Conservation (phyloP, 2,888 invertebrate genomes). For the Endomychus coccineus region DNA sequence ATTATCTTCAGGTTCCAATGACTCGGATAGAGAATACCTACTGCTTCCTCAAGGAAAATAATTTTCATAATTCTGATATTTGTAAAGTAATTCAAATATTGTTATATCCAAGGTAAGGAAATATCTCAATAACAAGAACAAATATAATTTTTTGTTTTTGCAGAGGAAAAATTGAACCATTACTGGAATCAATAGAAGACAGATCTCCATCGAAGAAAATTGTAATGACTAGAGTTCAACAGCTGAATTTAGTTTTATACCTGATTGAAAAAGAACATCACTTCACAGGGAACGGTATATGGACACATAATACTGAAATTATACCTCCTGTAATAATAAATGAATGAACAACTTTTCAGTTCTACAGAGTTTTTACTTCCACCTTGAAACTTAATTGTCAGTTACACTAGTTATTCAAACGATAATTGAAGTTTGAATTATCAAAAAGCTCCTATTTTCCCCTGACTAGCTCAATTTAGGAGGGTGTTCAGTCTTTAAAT, state of each 20-base stretch:
- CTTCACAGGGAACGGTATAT: conserved; percentile 70
- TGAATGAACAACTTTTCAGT: too few relatives aligned
- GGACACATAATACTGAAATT: too few relatives aligned
- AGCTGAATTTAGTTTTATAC: conserved; percentile 61
- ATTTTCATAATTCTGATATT: conserved; percentile 51
- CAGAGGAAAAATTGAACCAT: conserved; percentile 34
- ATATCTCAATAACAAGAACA: too few relatives aligned
- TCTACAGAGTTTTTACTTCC: too few relatives aligned
- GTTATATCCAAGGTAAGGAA: conserved; percentile 61
- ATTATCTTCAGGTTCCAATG: conserved; percentile 56
- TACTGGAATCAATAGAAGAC: conserved; percentile 25
- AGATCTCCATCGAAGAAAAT: conserved; percentile 22
- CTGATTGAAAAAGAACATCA: conserved; percentile 64
- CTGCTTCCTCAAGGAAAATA: conserved; percentile 45
- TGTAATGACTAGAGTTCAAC: conserved; percentile 39
- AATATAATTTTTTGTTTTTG: conserved; percentile 21
- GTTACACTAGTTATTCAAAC: too few relatives aligned
- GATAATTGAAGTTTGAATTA: too few relatives aligned
- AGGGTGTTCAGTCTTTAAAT: too few relatives aligned
- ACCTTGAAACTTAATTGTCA: too few relatives aligned
- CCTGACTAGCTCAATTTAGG: too few relatives aligned
- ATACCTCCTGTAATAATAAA: too few relatives aligned
- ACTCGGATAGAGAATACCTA: conserved; percentile 53
- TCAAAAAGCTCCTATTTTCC: too few relatives aligned
- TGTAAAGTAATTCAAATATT: conserved; percentile 55